These are phyloP conservation scores for Eumaeus atala DNA, from an alignment of 1,140 invertebrate species.

Conservation along the genomic window DNA sequence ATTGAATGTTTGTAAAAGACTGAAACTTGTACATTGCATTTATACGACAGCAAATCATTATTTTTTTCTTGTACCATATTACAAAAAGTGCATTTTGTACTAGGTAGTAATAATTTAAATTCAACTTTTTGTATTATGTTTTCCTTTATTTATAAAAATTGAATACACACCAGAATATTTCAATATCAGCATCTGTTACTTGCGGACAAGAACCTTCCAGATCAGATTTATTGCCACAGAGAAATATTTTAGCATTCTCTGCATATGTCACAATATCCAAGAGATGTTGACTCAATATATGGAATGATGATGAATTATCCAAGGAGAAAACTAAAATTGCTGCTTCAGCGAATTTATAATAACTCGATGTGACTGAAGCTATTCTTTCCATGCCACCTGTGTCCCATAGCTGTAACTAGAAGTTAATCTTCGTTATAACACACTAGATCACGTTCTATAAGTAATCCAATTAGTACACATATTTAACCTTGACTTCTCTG, in stretches of 20 bases:
- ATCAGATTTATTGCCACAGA: constrained; percentile 93
- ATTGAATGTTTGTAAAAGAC: no score
- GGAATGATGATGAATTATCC: constrained; percentile 93
- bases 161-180: constrained; percentile 85
- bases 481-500: constrained; percentile 83
- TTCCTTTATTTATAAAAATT: no score
- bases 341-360: constrained; percentile 95
- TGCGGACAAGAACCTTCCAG: constrained; percentile 81
- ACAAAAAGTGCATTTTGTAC: no score
- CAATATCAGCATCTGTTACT: constrained; percentile 92
- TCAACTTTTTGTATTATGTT: no score
- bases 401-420: constrained; percentile 93
- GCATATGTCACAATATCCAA: constrained; percentile 93
- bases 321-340: constrained; percentile 92
- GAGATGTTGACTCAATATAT: constrained; percentile 91
- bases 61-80: no score
- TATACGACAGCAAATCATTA: no score
- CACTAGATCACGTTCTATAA: constrained; percentile 6
- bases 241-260: constrained; percentile 94
- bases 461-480: constrained; percentile 23
- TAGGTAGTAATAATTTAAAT: no score
- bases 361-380: constrained; percentile 93
- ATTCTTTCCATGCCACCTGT: constrained; percentile 96
- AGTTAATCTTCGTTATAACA: constrained; percentile 7
- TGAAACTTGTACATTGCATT: no score